A percentile compares a stretch with the other conserved stretches of the same genome.
These are phyloP conservation scores for Eledona agricola DNA, from an alignment of 2,888 invertebrate genomes.

Conservation along the genomic window DNA sequence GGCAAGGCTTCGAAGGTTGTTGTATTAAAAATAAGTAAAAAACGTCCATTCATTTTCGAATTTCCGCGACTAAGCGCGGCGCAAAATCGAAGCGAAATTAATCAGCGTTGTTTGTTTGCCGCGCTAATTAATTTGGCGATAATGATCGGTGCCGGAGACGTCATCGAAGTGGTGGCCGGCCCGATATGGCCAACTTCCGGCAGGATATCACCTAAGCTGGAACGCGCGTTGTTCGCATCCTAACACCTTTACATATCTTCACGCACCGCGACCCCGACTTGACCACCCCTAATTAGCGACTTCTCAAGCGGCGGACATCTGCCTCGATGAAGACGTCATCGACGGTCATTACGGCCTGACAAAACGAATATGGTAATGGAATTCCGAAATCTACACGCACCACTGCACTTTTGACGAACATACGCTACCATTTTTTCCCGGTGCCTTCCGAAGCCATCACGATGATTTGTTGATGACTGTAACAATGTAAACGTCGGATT, in stretches of 20 bases:
- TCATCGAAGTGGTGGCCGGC: constrained; percentile 22
- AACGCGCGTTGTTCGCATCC: constrained; percentile 41
- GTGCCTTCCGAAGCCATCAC: constrained; percentile 27
- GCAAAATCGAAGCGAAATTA: no score
- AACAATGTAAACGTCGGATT: constrained; percentile 38
- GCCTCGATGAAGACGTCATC: constrained; percentile 33
- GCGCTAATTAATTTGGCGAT: constrained; percentile 25
- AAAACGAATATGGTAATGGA: constrained; percentile 36
- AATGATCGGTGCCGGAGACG: constrained; percentile 16
- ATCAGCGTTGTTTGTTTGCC: no score
- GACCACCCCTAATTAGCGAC: constrained; percentile 18
- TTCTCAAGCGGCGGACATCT: no score
- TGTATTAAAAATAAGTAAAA: constrained; percentile 36
- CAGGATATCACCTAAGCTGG: constrained; percentile 48
- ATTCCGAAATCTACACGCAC: constrained; percentile 38
- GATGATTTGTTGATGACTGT: constrained; percentile 46
- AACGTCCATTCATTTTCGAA: constrained; percentile 21
- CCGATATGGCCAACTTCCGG: constrained; percentile 48
- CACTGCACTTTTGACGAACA: constrained; percentile 32
- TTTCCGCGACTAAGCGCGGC: constrained; percentile 2
- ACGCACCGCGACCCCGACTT: constrained; percentile 34
- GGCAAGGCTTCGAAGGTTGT: constrained; percentile 32
- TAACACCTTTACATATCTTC: constrained; percentile 42
- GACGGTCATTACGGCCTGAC: constrained; percentile 21
- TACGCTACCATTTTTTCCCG: constrained; percentile 29